Percentiles rank a stretch among this genome's conserved stretches.
Conservation (phyloP, 1,140 invertebrate genomes). For the Neodiprion virginianus region DNA sequence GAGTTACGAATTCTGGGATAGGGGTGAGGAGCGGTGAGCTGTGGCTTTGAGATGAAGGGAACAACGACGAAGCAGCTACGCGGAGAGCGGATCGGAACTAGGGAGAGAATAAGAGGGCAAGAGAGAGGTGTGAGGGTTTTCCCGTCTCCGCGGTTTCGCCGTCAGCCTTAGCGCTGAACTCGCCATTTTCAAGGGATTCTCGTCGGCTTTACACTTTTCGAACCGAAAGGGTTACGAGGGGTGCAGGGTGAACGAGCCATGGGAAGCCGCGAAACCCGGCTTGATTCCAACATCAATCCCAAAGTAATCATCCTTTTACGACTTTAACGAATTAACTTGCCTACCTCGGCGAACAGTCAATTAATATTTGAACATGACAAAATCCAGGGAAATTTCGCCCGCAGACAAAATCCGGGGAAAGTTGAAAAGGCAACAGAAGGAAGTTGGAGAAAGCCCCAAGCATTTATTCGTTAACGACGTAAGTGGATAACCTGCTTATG, state of each 20-base stretch:
- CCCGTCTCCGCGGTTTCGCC: background rate
- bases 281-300: constrained; percentile 5
- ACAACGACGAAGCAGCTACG: constrained; percentile 17
- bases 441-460: too few species aligned
- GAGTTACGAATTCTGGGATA: constrained; percentile 35
- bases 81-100: constrained; percentile 19
- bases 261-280: background rate
- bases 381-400: background rate
- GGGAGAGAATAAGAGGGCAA: constrained; percentile 15
- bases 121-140: background rate
- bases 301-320: constrained; percentile 7
- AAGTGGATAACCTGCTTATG: too few species aligned
- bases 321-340: constrained; percentile 3
- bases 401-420: too few species aligned
- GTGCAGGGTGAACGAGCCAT: background rate
- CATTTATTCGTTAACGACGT: too few species aligned
- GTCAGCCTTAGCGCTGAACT: background rate
- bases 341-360: background rate
- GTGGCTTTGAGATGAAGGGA: background rate
- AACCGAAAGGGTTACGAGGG: constrained; percentile 1
- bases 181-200: constrained; percentile 4
- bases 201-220: constrained; percentile 6
- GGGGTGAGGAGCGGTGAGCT: constrained; percentile 22
- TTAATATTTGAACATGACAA: background rate
- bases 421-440: too few species aligned